phyloP scores from a whole-genome alignment of 2,113 vertebrate species.

The Azemiops feae region DNA sequence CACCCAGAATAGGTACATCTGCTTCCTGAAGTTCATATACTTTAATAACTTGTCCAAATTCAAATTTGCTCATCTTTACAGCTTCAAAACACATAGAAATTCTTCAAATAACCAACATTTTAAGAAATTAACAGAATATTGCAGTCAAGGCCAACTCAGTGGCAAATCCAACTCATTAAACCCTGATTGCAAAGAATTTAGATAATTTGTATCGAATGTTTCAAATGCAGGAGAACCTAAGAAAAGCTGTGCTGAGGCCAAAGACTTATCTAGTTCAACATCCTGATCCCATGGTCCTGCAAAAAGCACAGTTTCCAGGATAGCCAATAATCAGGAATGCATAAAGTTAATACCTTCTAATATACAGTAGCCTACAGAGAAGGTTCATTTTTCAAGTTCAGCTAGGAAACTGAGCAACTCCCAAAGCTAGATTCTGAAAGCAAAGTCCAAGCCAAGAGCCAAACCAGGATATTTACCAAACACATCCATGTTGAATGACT shows the following conservation, averaged over 20 bases:
- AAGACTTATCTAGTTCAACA: background rate
- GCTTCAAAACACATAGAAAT: background rate
- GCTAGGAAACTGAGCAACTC: background rate
- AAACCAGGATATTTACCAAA: background rate
- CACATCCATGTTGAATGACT: background rate
- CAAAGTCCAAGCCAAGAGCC: background rate
- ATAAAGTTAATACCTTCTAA: background rate
- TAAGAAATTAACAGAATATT: background rate
- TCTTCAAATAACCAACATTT: background rate
- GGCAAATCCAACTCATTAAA: background rate
- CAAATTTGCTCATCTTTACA: background rate
- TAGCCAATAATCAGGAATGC: background rate
- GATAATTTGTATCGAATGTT: background rate
- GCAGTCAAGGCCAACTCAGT: background rate
- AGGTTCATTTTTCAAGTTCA: background rate
- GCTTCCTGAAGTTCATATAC: background rate
- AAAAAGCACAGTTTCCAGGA: background rate
- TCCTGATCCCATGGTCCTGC: background rate
- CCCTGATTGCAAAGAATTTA: background rate
- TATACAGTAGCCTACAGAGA: background rate
- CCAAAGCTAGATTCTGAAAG: background rate
- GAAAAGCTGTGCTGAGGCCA: background rate
- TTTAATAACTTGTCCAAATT: background rate
- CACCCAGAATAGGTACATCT: background rate
- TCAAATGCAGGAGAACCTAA: conserved; percentile 14